phyloP scores from a whole-genome alignment of 2,797 vertebrate species.

The Sebastes ruberrimus region DNA sequence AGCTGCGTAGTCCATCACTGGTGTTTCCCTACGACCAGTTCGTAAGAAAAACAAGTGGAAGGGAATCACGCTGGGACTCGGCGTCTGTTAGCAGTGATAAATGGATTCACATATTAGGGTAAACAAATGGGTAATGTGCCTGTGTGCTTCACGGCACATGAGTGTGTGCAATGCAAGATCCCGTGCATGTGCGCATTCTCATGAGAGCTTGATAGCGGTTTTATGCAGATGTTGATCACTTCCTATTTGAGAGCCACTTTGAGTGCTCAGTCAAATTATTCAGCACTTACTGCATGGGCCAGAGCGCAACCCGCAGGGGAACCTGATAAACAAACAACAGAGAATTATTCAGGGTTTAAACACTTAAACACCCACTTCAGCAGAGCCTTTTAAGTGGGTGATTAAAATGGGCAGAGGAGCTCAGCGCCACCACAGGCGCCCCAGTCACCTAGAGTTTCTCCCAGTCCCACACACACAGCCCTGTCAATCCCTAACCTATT shows the following conservation, averaged over 20 bases:
- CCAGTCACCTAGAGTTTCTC: conserved; percentile 37
- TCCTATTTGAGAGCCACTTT: conserved; percentile 64
- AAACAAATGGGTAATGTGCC: conserved; percentile 40
- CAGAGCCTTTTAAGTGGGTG: conserved; percentile 74
- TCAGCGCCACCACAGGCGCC: conserved; percentile 42
- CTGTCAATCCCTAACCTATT: neutral
- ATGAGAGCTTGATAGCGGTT: conserved; percentile 45
- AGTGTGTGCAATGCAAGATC: neutral
- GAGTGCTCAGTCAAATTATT: conserved; percentile 71
- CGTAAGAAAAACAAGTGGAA: conserved; percentile 58
- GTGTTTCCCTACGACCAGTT: conserved; percentile 45
- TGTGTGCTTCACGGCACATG: conserved; percentile 8
- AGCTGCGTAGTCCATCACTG: conserved; percentile 40
- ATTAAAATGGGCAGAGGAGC: conserved; percentile 72
- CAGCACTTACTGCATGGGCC: conserved; percentile 65
- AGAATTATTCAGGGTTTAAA: conserved; percentile 80
- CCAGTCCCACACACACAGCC: neutral
- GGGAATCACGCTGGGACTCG: conserved; percentile 35
- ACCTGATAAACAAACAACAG: conserved; percentile 76
- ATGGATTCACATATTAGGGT: conserved; percentile 51
- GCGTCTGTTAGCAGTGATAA: conserved; percentile 44
- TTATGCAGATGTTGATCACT: conserved; percentile 66
- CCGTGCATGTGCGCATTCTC: conserved; percentile 18
- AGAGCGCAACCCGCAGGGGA: conserved; percentile 65
- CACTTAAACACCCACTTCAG: conserved; percentile 79